Evolutionary conservation across 1,140 invertebrate genomes (phyloP).

Genomic region (Drosophila rhopaloa): DNA sequence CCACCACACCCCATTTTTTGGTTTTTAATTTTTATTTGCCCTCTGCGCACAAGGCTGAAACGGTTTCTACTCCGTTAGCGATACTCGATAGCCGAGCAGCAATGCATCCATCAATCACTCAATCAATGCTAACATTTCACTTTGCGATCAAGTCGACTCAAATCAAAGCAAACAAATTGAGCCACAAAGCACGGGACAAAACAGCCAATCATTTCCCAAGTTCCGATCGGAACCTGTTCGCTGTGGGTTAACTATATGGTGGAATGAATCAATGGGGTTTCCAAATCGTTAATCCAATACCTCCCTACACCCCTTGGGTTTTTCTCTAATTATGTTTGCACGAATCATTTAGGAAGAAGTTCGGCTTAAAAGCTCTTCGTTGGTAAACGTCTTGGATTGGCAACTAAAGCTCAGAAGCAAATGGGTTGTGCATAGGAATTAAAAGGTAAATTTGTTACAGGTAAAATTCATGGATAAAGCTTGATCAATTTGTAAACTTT

Average conservation of each 20-base stretch:
- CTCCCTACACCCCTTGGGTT: not conserved
- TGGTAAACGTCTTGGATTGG: slow-evolving; percentile 18
- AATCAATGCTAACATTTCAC: slow-evolving; percentile 71
- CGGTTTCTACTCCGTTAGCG: not conserved
- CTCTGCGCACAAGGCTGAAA: slow-evolving; percentile 24
- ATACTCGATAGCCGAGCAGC: not conserved
- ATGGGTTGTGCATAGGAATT: slow-evolving; percentile 4
- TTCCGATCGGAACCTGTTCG: slow-evolving; percentile 11
- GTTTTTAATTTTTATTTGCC: not conserved
- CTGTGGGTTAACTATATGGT: not conserved
- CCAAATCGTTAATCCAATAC: slow-evolving; percentile 1
- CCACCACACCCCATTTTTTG: slow-evolving; percentile 25
- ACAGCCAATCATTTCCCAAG: slow-evolving; percentile 8
- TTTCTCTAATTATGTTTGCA: not conserved
- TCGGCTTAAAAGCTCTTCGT: not conserved
- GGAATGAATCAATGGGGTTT: not conserved
- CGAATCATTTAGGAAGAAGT: not conserved
- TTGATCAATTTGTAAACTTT: too few species aligned
- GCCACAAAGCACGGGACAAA: slow-evolving; percentile 5
- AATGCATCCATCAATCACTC: slow-evolving; percentile 48
- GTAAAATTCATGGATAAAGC: not conserved
- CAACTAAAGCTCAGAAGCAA: slow-evolving; percentile 4
- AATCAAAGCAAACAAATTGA: slow-evolving; percentile 51
- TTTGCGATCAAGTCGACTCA: slow-evolving; percentile 30
- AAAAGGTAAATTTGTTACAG: not conserved